Base-by-base conservation (phyloP, 2,888 invertebrate genomes). In the Ephialtes manifestator region DNA sequence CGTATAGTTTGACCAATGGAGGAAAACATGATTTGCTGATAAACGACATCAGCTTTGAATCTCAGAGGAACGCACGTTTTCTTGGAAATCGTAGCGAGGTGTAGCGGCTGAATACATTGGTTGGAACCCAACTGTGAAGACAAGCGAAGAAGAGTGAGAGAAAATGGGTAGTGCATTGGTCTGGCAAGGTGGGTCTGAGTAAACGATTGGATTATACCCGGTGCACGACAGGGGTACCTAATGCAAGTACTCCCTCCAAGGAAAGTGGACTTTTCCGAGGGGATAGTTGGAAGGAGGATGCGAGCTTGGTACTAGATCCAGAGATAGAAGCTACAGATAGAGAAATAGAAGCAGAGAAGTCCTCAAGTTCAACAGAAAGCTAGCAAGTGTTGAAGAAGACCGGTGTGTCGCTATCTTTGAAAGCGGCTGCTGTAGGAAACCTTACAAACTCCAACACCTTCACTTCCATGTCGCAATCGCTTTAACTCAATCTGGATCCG, bases 191-290 rank as follows among this genome's bases (percentile, higher is more conserved):
- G 76, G 72, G 67, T 79, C 79, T 68, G 53, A 63, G 79, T 79
- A 84, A 86, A 84, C 86, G 86, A 86, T 86, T 86, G 84, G 86
- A 86, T 86, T 86, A 86, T 82, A 82, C 70, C 65, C 18, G 74
- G 82, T 58, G 68, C 84, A 80, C 82, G 86, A 86, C 86, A 86
- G 74, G 82, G 81, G 75, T 78, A 83, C 83, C 83, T 80, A 84
- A 84, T 86, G 78, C 81, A 58, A 83, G 84, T 81, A 71, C 76
- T 76, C 48, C 53, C 77, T 8, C 83, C 74, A 74, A 51, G 85
- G 74, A 81, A 63, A 80, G 81, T 84, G 70, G 80, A 81, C 82
- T 81, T 79, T 76, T 65, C 72, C 82, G 79, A 76, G 71, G 60
- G 48, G 58, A 76, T 67, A 53, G 70, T 79, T 76, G 65, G 71